Evolutionary conservation across 2,797 vertebrate genomes (phyloP).

Genomic region (Sebastes steindachneri): DNA sequence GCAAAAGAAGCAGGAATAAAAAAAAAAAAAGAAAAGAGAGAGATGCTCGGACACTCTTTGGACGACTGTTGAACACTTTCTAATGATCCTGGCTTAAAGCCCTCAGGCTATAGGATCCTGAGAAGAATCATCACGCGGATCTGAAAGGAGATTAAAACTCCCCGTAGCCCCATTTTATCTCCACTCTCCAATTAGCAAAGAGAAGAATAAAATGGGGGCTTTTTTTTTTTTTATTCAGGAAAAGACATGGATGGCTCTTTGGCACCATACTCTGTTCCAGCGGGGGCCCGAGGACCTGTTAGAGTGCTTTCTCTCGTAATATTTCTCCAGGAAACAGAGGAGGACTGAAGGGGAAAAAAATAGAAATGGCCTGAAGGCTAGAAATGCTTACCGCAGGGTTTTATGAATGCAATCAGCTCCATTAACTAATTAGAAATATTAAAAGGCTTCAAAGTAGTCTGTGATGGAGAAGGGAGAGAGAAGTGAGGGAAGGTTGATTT

Average conservation of each 20-base stretch:
- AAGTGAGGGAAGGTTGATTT: constrained; percentile 69
- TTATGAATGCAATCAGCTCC: constrained; percentile 81
- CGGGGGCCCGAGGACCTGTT: constrained; percentile 68
- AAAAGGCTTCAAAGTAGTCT: constrained; percentile 78
- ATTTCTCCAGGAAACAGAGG: constrained; percentile 62
- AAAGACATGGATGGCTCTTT: constrained; percentile 71
- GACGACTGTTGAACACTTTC: constrained; percentile 56
- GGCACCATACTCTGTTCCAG: constrained; percentile 57
- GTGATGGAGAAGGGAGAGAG: constrained; percentile 52
- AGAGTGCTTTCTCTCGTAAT: constrained; percentile 79
- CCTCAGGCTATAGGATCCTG: constrained; percentile 47
- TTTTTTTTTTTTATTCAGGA: constrained; percentile 60
- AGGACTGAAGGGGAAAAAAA: constrained; percentile 15
- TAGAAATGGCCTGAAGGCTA: constrained; percentile 52
- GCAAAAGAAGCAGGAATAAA: background rate
- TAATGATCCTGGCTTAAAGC: constrained; percentile 67
- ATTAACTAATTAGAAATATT: constrained; percentile 89
- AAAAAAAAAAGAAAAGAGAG: background rate
- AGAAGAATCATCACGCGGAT: constrained; percentile 59
- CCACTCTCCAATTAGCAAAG: constrained; percentile 72
- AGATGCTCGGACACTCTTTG: constrained; percentile 42
- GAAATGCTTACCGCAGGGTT: constrained; percentile 82
- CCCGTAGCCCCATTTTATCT: constrained; percentile 63
- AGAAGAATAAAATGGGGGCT: constrained; percentile 52
- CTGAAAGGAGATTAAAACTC: constrained; percentile 73